Evolutionary conservation across 2,888 invertebrate genomes (phyloP), one percentile per base, ranked within the genome.

Genomic region (Chrysolina americana): DNA sequence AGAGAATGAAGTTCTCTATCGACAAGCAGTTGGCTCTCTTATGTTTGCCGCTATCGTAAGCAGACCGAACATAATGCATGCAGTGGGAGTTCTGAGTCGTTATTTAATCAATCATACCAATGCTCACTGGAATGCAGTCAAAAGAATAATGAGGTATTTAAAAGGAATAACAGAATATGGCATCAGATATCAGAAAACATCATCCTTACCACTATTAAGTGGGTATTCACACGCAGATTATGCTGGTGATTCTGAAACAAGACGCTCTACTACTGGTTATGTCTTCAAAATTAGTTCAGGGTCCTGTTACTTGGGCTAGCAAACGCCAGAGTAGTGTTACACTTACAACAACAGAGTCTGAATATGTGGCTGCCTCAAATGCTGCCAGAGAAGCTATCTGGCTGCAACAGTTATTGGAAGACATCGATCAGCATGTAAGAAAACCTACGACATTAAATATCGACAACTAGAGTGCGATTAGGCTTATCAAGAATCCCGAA

Each of bases 211-310:
- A 64, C 28, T 63, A 17, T 23, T 74, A 15, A 63, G 17, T 23
- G 70, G 28, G 5, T 28, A 66, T 17, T 74, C 36, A 10, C 41
- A 48, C n/a, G 66, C 70, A 28, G 41, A 74, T 50, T 74, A 36
- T 62, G 70, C 63, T 9, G 41, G 68, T 41, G 70, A 74, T 23
- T 13, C 15, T 23, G 65, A 74, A 13, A 79, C 79, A 1, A 48
- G 78, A n/a, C 74, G 73, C 63, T 84, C 82, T 11, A 81, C 80
- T 5, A 79, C 79, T 19, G 82, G 81, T 2, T 81, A 78, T 53
- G 70, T 80, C 28, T 0, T 78, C 80, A 36, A 68, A 70, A 47
- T 68, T 81, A 23, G 71, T 71, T 74, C 77, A 15, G 75, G n/a
- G 75, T 10, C 73, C 78, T 15, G 71, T 83, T 11, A 70, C 77